Evolutionary conservation across 2,888 invertebrate species (phyloP).

Genomic region (Euzophera pinguis): DNA sequence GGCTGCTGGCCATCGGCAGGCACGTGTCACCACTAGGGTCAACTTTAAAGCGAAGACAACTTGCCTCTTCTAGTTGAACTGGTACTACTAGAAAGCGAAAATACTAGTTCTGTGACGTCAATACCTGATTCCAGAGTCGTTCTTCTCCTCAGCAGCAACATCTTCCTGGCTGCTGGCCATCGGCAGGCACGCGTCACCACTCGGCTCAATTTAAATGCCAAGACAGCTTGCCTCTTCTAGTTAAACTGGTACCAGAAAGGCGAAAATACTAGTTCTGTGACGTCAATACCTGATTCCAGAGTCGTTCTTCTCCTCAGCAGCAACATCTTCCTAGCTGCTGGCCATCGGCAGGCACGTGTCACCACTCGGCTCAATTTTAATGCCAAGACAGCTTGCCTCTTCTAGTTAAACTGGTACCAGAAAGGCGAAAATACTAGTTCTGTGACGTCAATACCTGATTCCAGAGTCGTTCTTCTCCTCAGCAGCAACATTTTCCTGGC

Average conservation of each 20-base stretch:
- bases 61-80: conserved; percentile 43
- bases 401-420: too few species aligned
- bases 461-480: conserved; percentile 75
- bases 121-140: background rate
- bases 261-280: too few species aligned
- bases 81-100: too few species aligned
- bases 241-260: too few species aligned
- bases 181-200: too few species aligned
- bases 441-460: conserved; percentile 65
- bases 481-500: conserved; percentile 59
- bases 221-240: conserved; percentile 58
- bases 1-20: conserved; percentile 53
- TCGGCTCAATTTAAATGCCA: conserved; percentile 45
- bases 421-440: too few species aligned
- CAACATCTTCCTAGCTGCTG: too few species aligned
- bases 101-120: conserved; percentile 1
- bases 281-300: background rate
- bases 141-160: too few species aligned
- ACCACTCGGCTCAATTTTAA: conserved; percentile 49
- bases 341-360: too few species aligned
- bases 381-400: too few species aligned
- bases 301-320: too few species aligned
- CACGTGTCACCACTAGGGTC: conserved; percentile 53
- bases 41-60: conserved; percentile 67
- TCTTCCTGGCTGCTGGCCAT: too few species aligned